These are phyloP conservation scores for Melinopterus prodromus DNA, from an alignment of 2,888 invertebrate species.

Conservation along the genomic window DNA sequence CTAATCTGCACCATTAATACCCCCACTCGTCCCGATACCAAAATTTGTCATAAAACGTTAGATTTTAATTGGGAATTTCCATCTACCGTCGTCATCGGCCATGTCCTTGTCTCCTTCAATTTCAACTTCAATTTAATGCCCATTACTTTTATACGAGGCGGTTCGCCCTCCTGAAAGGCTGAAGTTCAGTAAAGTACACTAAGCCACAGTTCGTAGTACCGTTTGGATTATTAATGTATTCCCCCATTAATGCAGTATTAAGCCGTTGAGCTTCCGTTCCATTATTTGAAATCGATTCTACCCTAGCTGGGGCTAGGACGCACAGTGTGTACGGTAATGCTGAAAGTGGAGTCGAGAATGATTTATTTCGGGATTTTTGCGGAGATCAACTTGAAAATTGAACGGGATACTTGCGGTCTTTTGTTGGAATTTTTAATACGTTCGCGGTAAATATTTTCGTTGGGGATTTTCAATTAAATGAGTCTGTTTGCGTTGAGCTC, in stretches of 20 bases:
- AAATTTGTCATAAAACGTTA: neutral
- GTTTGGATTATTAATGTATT: conserved; percentile 24
- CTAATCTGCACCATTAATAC: neutral
- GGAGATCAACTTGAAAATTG: neutral
- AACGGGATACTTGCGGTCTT: neutral
- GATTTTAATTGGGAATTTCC: neutral
- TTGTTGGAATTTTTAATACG: neutral
- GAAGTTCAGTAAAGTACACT: conserved; percentile 11
- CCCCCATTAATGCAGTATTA: conserved; percentile 24
- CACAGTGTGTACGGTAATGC: neutral
- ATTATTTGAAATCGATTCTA: conserved; percentile 24
- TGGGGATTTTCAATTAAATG: no score
- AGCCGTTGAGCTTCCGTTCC: conserved; percentile 16
- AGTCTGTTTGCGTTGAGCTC: no score
- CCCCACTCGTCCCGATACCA: neutral
- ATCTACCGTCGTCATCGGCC: neutral
- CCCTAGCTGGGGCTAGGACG: neutral
- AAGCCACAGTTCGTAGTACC: conserved; percentile 16
- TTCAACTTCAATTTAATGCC: neutral
- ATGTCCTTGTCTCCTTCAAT: neutral
- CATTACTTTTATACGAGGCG: neutral
- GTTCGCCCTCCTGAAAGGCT: neutral
- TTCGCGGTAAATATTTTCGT: neutral
- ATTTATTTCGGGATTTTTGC: neutral
- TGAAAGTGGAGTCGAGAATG: neutral